A percentile compares a stretch with the other conserved stretches of the same genome.
Conservation (phyloP, 2,797 vertebrate genomes). For the Remorina albescens region DNA sequence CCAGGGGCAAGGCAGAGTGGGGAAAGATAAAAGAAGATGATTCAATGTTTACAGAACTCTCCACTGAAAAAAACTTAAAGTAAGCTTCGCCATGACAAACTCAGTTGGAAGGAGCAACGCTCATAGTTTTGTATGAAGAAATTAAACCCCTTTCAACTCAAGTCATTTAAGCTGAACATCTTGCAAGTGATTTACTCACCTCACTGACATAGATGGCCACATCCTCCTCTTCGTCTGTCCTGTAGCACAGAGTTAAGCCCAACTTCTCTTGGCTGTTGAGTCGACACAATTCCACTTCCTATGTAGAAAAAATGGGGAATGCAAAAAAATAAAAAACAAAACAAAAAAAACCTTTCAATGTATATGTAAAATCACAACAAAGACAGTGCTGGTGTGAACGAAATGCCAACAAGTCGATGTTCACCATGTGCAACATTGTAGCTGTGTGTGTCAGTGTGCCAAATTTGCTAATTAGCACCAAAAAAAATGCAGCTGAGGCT, state of each 20-base stretch:
- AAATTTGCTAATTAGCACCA: background rate
- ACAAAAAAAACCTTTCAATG: no score
- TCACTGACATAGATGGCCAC: conserved; percentile 95
- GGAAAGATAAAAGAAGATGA: conserved; percentile 28
- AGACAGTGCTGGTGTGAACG: background rate
- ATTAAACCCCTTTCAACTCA: background rate
- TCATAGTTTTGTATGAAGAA: background rate
- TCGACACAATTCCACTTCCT: conserved; percentile 96
- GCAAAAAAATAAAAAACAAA: no score
- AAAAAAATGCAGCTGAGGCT: background rate
- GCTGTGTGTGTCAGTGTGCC: background rate
- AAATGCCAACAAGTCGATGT: background rate
- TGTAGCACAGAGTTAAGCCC: conserved; percentile 96
- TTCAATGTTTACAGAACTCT: conserved; percentile 26
- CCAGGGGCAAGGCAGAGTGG: conserved; percentile 25
- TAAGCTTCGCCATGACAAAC: background rate
- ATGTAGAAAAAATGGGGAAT: conserved; percentile 9
- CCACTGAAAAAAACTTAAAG: background rate
- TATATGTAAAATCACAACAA: background rate
- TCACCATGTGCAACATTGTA: background rate
- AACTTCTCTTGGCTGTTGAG: conserved; percentile 94
- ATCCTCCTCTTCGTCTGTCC: conserved; percentile 97
- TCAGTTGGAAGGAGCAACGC: background rate
- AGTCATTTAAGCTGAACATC: background rate
- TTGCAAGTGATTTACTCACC: conserved; percentile 82